Base-by-base conservation (phyloP, 2,888 invertebrate species). In the Hyalella azteca region DNA sequence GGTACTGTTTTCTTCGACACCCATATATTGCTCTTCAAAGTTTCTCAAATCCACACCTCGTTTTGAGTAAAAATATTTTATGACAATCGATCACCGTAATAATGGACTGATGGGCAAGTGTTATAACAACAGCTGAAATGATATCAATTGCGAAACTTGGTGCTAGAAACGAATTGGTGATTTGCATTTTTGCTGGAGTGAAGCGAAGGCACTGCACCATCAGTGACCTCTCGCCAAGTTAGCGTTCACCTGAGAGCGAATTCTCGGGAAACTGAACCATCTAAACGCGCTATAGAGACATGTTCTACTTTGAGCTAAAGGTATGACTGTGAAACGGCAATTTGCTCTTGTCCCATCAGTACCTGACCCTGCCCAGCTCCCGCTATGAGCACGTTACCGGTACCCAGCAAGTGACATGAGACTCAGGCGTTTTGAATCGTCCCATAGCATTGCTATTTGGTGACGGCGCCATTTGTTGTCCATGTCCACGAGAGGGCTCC, bases 401-500 rank as follows among this genome's bases (percentile, higher is more conserved):
- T 66, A 66, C 66, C 66, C 66, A 66, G 66, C 36, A 66, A 66
- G 54, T 36, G 66, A 66, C 66, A 66, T 66, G 19, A 39, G 66
- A 66, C 66, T n/a, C 66, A 36, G 66, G 66, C 29, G 19, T 13
- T 11, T 36, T 66, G 36, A 32, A 66, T 36, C 36, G 66, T 66
- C 66, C 66, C 29, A 36, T 36, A 29, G 66, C 66, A 36, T 9
- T 22, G 22, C 36, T 66, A 39, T 36, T 29, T 15, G 36, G 66
- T 22, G 66, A 66, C 66, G n/a, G 66, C n/a, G 29, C 66, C 66
- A 36, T 66, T 66, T 66, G 66, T 36, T 66, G 66, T 66, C 66
- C 36, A 66, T 66, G 66, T 66, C 66, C 22, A 36, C 36, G 32
- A 36, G 36, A 32, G 19, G 54, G 66, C 29, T 36, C 66, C 66